A percentile compares a stretch with the other conserved stretches of the same genome.
These are phyloP conservation scores for Seladonia tumulorum DNA, from an alignment of 2,888 invertebrate species.

Conservation along the genomic window DNA sequence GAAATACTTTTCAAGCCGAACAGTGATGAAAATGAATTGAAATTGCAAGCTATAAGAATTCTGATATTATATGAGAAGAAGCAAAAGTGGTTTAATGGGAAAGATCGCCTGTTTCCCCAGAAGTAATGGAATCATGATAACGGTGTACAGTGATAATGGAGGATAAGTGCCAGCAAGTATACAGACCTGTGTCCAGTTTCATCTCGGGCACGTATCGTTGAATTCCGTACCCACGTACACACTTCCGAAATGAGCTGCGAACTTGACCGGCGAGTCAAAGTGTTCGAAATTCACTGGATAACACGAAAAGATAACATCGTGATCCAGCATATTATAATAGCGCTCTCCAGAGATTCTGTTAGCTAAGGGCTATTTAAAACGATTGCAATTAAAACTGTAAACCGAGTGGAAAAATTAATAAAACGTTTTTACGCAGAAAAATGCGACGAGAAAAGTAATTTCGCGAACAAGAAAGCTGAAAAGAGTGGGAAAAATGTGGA, in stretches of 20 bases:
- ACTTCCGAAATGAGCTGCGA: slow-evolving; percentile 73
- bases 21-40: neutral
- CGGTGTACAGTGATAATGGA: slow-evolving; percentile 53
- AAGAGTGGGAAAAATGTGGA: neutral
- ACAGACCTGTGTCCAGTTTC: slow-evolving; percentile 31
- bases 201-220: slow-evolving; percentile 71
- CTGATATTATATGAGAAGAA: neutral
- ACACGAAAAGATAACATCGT: slow-evolving; percentile 59
- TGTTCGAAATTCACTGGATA: slow-evolving; percentile 58
- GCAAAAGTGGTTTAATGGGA: neutral
- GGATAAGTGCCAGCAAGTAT: slow-evolving; percentile 33
- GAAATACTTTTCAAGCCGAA: neutral
- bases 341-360: neutral
- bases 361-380: neutral
- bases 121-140: slow-evolving; percentile 1
- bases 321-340: neutral
- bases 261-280: slow-evolving; percentile 66
- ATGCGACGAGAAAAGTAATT: neutral
- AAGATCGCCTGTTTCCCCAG: neutral
- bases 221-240: slow-evolving; percentile 70
- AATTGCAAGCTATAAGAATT: neutral
- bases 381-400: neutral
- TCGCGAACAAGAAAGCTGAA: neutral
- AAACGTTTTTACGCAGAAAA: neutral
- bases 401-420: neutral